Evolutionary conservation across 2,797 vertebrate species (phyloP), one percentile per base, ranked within the genome.

Genomic region (Artibeus lituratus): DNA sequence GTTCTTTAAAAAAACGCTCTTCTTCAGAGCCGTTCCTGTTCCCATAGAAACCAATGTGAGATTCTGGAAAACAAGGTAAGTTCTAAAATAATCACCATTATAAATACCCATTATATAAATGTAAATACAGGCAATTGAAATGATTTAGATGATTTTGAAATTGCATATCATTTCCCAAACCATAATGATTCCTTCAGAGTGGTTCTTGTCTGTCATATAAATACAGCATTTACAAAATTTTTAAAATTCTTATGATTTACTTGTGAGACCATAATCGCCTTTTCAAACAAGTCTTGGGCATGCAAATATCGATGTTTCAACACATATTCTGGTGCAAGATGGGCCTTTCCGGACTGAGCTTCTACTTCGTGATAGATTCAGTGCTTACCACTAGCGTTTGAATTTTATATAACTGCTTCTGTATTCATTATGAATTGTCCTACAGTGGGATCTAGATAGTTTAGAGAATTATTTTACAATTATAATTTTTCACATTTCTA

Each of bases 81-180:
- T 96, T 97, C 97, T 97, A 97, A 98, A 98, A 98, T 97, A 97
- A 98, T 98, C 97, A 97, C 97, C 97, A 97, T 98, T 98, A 98
- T 98, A 98, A 98, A 98, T 98, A 97, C 91, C 97, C 97, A 98
- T 98, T 98, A 98, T 98, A 97, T 96, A 98, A 98, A 98, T 98
- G 97, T 98, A 98, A 98, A 98, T 98, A 98, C 91, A 97, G 97
- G 97, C 97, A 98, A 98, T 97, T 98, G 97, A 96, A 98, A 97
- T 98, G 97, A 98, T 98, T 98, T 97, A 97, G 97, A 97, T 97
- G 97, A 98, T 97, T 98, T 97, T 97, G 97, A 97, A 98, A 98
- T 98, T 98, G 97, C 97, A 98, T 98, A 98, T 98, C 97, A 97
- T 97, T 98, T 97, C 97, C 94, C 97, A 96, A 97, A 97, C 97